Conservation (phyloP, 2,797 vertebrate species). For the Acipenser ruthenus region DNA sequence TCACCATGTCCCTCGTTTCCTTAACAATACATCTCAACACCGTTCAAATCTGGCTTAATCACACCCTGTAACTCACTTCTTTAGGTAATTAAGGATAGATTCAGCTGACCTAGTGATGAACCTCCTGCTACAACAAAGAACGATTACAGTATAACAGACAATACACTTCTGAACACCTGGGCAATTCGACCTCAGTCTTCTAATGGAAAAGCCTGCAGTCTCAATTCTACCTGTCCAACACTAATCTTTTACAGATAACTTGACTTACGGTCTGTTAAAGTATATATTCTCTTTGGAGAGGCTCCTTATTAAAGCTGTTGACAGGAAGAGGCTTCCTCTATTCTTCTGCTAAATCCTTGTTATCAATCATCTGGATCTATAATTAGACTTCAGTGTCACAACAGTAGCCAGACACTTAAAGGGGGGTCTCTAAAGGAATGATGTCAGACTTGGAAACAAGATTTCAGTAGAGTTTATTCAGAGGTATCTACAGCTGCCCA, state of each 20-base stretch:
- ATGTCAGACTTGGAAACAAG: conserved; percentile 53
- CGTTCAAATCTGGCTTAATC: conserved; percentile 53
- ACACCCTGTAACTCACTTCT: conserved; percentile 46
- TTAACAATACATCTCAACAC: no score
- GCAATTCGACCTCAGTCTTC: conserved; percentile 39
- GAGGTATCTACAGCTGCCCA: no score
- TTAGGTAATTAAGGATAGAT: conserved; percentile 50
- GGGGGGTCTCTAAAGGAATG: conserved; percentile 39
- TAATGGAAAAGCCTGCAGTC: conserved; percentile 45
- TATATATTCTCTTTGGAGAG: conserved; percentile 42
- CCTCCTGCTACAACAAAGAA: conserved; percentile 40
- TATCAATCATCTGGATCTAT: conserved; percentile 74
- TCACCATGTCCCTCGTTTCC: no score
- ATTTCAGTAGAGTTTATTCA: no score
- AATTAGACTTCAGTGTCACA: conserved; percentile 71
- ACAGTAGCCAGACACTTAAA: conserved; percentile 61
- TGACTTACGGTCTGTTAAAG: conserved; percentile 40
- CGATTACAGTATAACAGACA: conserved; percentile 59
- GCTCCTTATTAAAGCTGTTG: conserved; percentile 37
- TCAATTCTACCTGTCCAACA: conserved; percentile 59
- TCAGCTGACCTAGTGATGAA: conserved; percentile 31
- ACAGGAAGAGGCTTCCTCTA: conserved; percentile 41
- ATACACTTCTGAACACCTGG: conserved; percentile 61
- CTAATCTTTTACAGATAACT: conserved; percentile 44
- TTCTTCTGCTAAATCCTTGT: conserved; percentile 42